A percentile compares a stretch with the other conserved stretches of the same genome.
phyloP scores from a whole-genome alignment of 2,888 invertebrate genomes.

The Macropis europaea region DNA sequence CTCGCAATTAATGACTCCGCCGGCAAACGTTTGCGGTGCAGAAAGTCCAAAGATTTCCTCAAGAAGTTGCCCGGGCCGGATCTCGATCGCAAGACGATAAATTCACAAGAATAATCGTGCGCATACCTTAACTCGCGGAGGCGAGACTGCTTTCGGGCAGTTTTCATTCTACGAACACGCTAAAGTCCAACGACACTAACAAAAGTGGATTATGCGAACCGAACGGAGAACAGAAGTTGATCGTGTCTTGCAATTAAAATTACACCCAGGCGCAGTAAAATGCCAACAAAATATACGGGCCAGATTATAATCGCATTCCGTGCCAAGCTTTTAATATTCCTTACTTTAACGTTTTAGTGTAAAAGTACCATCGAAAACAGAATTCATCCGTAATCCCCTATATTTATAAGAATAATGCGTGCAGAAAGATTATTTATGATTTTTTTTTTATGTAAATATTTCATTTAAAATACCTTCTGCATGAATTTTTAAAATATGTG shows the following conservation, averaged over 20 bases:
- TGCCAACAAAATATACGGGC: background rate
- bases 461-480: too few relatives aligned
- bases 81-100: background rate
- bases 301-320: background rate
- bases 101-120: background rate
- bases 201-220: conserved; percentile 11
- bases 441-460: too few relatives aligned
- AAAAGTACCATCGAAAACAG: too few relatives aligned
- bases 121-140: background rate
- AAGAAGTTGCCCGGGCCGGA: background rate
- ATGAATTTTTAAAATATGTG: too few relatives aligned
- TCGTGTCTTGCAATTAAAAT: conserved; percentile 4
- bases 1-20: conserved; percentile 8
- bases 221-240: background rate
- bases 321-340: background rate
- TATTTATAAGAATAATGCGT: too few relatives aligned
- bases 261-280: background rate
- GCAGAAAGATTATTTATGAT: too few relatives aligned
- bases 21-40: background rate
- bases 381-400: too few relatives aligned
- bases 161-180: background rate
- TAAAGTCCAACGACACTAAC: background rate
- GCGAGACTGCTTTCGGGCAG: background rate
- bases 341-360: too few relatives aligned
- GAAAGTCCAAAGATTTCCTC: conserved; percentile 1